Evolutionary conservation across 1,140 invertebrate species (phyloP).

Genomic region (Triops longicaudatus): DNA sequence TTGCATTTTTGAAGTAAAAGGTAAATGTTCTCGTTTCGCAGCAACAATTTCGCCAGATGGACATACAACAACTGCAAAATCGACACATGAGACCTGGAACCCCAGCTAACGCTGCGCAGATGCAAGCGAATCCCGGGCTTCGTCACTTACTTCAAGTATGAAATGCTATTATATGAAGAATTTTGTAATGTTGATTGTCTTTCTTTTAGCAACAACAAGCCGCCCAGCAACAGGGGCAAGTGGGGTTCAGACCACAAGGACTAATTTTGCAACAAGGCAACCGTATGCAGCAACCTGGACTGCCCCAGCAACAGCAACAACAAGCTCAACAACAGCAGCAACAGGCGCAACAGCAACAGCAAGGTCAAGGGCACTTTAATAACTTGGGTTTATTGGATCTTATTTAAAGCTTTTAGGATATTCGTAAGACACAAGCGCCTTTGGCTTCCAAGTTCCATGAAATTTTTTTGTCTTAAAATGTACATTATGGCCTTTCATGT

Average conservation of each 20-base stretch:
- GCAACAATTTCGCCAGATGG: constrained; percentile 17
- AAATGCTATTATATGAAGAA: neutral
- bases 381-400: constrained; percentile 22
- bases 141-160: constrained; percentile 33
- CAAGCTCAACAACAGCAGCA: constrained; percentile 16
- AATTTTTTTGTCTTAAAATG: neutral
- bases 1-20: constrained; percentile 24
- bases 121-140: constrained; percentile 32
- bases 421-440: neutral
- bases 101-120: constrained; percentile 24
- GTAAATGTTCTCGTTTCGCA: constrained; percentile 15
- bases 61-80: constrained; percentile 29
- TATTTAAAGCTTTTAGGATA: constrained; percentile 21
- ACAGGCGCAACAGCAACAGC: constrained; percentile 17
- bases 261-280: constrained; percentile 9
- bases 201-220: constrained; percentile 17
- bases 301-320: constrained; percentile 8
- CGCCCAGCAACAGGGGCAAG: constrained; percentile 21
- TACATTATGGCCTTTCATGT: neutral
- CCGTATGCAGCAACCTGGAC: constrained; percentile 19
- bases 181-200: neutral
- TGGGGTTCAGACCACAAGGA: constrained; percentile 20
- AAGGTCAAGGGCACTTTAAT: constrained; percentile 22
- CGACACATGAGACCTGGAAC: constrained; percentile 21
- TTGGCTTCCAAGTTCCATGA: neutral